Evolutionary conservation across 2,888 invertebrate species (phyloP).

Genomic region (Hydropsyche betteni): DNA sequence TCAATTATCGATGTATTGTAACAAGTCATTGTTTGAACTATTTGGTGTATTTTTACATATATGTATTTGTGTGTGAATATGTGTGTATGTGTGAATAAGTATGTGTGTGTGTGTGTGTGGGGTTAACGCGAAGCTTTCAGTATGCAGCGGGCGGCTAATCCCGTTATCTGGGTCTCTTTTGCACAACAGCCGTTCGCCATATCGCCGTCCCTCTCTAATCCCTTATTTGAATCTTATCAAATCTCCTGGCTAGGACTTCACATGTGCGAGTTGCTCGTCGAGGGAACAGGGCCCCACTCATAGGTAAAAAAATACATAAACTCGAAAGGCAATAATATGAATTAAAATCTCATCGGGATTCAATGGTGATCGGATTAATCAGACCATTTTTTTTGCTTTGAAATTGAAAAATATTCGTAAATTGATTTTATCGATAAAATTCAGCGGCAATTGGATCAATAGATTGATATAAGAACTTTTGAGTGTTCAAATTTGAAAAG

Average conservation of each 20-base stretch:
- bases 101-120: background rate
- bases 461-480: no score
- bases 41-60: no score
- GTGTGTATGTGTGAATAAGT: background rate
- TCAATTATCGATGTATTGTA: no score
- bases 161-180: slow-evolving; percentile 58
- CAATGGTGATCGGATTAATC: no score
- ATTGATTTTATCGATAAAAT: no score
- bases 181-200: slow-evolving; percentile 56
- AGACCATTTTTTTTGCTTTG: no score
- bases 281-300: slow-evolving; percentile 21
- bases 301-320: background rate
- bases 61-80: background rate
- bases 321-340: no score
- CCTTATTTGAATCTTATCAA: slow-evolving; percentile 71
- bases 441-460: no score
- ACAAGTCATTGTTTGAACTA: no score
- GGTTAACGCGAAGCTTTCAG: slow-evolving; percentile 32
- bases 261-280: slow-evolving; percentile 18
- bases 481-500: no score
- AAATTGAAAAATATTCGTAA: no score
- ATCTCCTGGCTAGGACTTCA: slow-evolving; percentile 53
- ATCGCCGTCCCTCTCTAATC: slow-evolving; percentile 63
- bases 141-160: slow-evolving; percentile 60
- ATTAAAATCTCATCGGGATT: no score